These are phyloP conservation scores for Colletes gigas DNA, from an alignment of 1,140 invertebrate genomes.

Conservation along the genomic window DNA sequence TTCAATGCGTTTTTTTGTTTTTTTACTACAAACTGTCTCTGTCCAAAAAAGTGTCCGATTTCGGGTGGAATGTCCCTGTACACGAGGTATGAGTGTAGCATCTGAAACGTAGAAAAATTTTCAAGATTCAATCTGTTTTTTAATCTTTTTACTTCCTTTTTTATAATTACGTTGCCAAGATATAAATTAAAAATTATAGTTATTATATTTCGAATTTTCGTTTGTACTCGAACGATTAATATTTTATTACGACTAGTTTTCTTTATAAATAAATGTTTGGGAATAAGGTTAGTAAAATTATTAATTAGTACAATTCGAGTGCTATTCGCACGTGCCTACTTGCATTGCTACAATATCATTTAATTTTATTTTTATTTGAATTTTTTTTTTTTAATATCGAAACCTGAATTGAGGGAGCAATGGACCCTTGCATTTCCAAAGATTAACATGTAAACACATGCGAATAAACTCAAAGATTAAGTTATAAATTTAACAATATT, in stretches of 20 bases:
- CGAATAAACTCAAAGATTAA: slow-evolving; percentile 57
- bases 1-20: no score
- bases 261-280: slow-evolving; percentile 1
- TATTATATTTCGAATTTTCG: no score
- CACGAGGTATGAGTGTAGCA: no score
- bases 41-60: no score
- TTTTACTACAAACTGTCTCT: no score
- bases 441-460: slow-evolving; percentile 41
- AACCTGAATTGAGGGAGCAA: slow-evolving; percentile 48
- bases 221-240: no score
- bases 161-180: not conserved
- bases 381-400: slow-evolving; percentile 3
- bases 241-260: not conserved
- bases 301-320: slow-evolving; percentile 24
- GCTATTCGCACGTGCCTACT: slow-evolving; percentile 52
- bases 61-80: no score
- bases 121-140: no score
- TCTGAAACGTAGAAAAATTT: no score
- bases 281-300: slow-evolving; percentile 35
- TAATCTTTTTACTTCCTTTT: not conserved
- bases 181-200: no score
- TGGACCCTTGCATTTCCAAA: slow-evolving; percentile 20
- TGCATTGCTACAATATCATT: slow-evolving; percentile 24
- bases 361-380: not conserved
- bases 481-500: slow-evolving; percentile 73